These are phyloP conservation scores for Leptodirus hochenwartii DNA, from an alignment of 2,888 invertebrate species.

Conservation along the genomic window DNA sequence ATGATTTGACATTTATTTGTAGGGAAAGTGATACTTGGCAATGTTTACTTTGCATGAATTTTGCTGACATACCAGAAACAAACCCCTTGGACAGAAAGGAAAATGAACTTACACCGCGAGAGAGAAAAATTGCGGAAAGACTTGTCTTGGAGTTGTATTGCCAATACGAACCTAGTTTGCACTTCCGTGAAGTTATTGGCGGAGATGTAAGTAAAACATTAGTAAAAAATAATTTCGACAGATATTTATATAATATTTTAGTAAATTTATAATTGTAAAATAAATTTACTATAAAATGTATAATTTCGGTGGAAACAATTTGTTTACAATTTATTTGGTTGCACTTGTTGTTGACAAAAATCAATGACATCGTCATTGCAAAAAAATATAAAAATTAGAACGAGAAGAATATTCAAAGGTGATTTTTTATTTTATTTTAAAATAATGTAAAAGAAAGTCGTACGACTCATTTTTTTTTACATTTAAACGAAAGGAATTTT, in stretches of 20 bases:
- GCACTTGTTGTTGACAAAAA: too few relatives aligned
- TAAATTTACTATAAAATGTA: too few relatives aligned
- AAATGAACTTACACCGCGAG: slow-evolving; percentile 35
- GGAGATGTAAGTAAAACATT: slow-evolving; percentile 41
- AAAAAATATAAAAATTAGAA: too few relatives aligned
- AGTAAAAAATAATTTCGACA: too few relatives aligned
- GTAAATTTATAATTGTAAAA: slow-evolving; percentile 4
- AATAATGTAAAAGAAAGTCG: too few relatives aligned
- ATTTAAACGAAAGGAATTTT: neutral
- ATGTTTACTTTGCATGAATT: slow-evolving; percentile 75
- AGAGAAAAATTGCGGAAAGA: slow-evolving; percentile 59
- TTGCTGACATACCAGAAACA: slow-evolving; percentile 42
- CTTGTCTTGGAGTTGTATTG: slow-evolving; percentile 80
- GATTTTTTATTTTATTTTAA: too few relatives aligned
- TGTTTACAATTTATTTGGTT: slow-evolving; percentile 1
- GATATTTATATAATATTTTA: slow-evolving; percentile 6
- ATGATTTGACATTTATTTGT: slow-evolving; percentile 13
- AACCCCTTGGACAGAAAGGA: slow-evolving; percentile 28
- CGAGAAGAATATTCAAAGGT: too few relatives aligned
- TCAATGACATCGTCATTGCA: too few relatives aligned
- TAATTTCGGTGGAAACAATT: too few relatives aligned
- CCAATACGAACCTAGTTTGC: slow-evolving; percentile 74
- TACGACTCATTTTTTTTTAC: too few relatives aligned
- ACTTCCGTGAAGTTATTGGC: slow-evolving; percentile 73
- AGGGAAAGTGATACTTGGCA: slow-evolving; percentile 83